Evolutionary conservation across 2,888 invertebrate species (phyloP), one percentile per base, ranked within the genome.

Genomic region (Heliconius aoede): DNA sequence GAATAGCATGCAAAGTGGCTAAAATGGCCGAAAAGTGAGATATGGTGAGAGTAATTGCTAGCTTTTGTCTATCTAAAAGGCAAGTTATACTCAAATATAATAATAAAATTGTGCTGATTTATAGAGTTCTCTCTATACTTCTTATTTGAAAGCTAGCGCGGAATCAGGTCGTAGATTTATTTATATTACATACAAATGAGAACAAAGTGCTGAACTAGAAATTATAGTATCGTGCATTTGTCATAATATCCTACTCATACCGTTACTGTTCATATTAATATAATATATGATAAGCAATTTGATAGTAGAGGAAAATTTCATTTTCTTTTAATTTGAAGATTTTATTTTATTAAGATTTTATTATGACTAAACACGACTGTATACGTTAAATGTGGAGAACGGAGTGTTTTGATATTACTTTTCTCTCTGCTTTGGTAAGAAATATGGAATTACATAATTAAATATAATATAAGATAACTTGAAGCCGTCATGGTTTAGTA

Each of bases 151-250:
- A 65, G 24, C 15, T 40, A 65, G 36, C 65, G 15, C 65, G 15
- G 36, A 65, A 40, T 24, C 24, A 65, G 36, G 15, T 65, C 36
- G 36, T 40, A 36, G 9, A 65, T 65, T 65, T 36, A 65, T 36
- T 15, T 15, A 65, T 65, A 40, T 65, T 65, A 65, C 65, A n/a
- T 65, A 36, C 36, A 65, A 65, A 65, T 65, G 65, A 65, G 65
- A 40, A 65, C 36, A 65, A 65, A 65, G 40, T 65, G 36, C 7
- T 65, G 65, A 36, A 65, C 24, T 24, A 40, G 65, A 65, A 24
- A 40, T 36, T 36, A 65, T 65, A 18, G 36, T 40, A 40, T 18
- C 7, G 24, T 24, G 15, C 65, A 65, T 65, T 65, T 65, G 65
- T 65, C 36, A 24, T 64, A 64, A 36, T 64, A 64, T 64, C 36